Evolutionary conservation across 2,113 vertebrate genomes (phyloP).

Genomic region (Tauraco erythrolophus): DNA sequence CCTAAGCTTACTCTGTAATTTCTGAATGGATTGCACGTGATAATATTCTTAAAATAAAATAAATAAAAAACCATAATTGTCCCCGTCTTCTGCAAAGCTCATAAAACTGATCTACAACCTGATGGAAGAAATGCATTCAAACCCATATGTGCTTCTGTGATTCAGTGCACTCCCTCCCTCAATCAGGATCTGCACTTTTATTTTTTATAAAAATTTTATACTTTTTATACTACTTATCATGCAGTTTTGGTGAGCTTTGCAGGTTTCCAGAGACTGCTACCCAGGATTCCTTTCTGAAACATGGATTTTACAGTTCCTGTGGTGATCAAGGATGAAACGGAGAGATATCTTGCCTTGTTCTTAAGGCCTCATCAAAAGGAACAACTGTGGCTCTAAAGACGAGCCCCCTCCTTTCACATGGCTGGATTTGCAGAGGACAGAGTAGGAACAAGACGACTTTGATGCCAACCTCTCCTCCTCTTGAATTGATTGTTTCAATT

Average conservation of each 20-base stretch:
- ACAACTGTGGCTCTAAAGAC: not conserved
- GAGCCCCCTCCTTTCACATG: not conserved
- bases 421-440: not conserved
- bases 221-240: not conserved
- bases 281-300: not conserved
- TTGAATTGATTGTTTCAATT: not conserved
- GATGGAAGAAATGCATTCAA: rapidly evolving
- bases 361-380: not conserved
- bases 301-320: not conserved
- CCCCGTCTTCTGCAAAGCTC: not conserved
- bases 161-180: not conserved
- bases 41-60: not conserved
- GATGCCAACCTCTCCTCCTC: not conserved
- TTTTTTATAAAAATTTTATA: too few species aligned
- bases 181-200: not conserved
- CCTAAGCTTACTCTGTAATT: not conserved
- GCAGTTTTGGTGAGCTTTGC: not conserved
- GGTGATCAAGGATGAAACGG: not conserved
- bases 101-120: not conserved
- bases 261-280: not conserved
- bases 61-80: not conserved
- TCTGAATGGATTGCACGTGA: not conserved
- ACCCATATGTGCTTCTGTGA: not conserved
- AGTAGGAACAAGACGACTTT: not conserved
- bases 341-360: not conserved